These are phyloP conservation scores for Lates japonicus DNA, from an alignment of 2,797 vertebrate genomes.

Conservation along the genomic window DNA sequence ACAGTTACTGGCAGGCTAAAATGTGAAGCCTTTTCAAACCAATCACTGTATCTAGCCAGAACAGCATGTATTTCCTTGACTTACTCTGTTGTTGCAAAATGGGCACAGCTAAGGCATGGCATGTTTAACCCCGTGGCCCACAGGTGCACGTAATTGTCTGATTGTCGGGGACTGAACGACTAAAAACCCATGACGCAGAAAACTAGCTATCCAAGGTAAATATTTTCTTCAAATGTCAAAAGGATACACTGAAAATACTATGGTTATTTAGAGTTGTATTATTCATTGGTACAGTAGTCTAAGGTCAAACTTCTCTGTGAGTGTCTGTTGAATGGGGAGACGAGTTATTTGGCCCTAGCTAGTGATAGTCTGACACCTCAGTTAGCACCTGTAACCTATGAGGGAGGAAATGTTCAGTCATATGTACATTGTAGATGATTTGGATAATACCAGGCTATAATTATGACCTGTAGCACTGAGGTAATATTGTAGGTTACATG, in stretches of 20 bases:
- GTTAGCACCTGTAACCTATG: background rate
- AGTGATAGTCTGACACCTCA: slow-evolving; percentile 49
- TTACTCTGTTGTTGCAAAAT: background rate
- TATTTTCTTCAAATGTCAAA: slow-evolving; percentile 3
- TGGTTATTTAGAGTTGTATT: slow-evolving; percentile 19
- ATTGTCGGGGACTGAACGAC: background rate
- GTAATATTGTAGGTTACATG: background rate
- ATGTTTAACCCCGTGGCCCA: background rate
- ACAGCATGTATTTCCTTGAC: background rate
- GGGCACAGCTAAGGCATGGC: background rate
- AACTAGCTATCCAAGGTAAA: background rate
- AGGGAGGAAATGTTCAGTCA: slow-evolving; percentile 2
- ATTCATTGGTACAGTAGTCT: slow-evolving; percentile 27
- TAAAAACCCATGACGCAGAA: background rate
- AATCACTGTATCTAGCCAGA: slow-evolving; percentile 16
- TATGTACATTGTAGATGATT: background rate
- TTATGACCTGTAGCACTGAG: background rate
- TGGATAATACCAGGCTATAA: background rate
- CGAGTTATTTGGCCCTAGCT: slow-evolving; percentile 35
- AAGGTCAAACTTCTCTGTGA: slow-evolving; percentile 48
- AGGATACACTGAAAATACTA: background rate
- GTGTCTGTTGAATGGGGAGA: slow-evolving; percentile 38
- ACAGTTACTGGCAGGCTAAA: slow-evolving; percentile 40
- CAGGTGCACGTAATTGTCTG: slow-evolving; percentile 34
- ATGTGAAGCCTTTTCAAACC: slow-evolving; percentile 34